phyloP scores from a whole-genome alignment of 2,797 vertebrate species.

The Tinamus major region DNA sequence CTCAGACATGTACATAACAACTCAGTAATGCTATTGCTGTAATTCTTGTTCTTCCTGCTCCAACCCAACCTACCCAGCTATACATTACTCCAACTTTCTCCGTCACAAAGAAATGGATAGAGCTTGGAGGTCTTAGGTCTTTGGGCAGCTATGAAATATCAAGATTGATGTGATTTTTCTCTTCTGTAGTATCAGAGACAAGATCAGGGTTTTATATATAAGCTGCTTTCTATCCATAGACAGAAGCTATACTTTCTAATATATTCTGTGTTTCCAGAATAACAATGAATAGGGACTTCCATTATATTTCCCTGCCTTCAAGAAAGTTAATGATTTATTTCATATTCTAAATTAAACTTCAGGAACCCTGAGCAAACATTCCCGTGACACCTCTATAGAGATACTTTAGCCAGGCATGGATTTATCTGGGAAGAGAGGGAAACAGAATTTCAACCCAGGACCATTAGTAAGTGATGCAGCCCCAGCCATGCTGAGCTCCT shows the following conservation, averaged over 20 bases:
- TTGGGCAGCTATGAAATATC: neutral
- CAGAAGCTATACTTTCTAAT: neutral
- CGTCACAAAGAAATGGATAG: neutral
- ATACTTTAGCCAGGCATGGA: neutral
- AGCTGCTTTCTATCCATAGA: neutral
- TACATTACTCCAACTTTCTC: neutral
- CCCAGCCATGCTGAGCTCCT: fast-evolving
- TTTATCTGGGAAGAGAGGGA: neutral
- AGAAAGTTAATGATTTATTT: neutral
- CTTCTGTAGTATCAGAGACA: neutral
- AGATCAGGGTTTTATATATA: neutral
- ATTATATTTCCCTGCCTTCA: neutral
- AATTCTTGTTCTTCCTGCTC: neutral
- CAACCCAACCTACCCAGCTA: neutral
- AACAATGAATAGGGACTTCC: neutral
- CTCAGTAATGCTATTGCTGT: neutral
- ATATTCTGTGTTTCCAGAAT: neutral
- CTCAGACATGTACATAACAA: neutral
- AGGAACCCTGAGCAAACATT: neutral
- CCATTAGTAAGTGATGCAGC: fast-evolving
- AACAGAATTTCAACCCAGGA: neutral
- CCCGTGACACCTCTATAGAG: neutral
- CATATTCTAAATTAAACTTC: neutral
- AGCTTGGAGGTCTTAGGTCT: neutral
- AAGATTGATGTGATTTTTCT: neutral